Evolutionary conservation across 1,140 invertebrate species (phyloP).

Genomic region (Brachionus paranguensis): DNA sequence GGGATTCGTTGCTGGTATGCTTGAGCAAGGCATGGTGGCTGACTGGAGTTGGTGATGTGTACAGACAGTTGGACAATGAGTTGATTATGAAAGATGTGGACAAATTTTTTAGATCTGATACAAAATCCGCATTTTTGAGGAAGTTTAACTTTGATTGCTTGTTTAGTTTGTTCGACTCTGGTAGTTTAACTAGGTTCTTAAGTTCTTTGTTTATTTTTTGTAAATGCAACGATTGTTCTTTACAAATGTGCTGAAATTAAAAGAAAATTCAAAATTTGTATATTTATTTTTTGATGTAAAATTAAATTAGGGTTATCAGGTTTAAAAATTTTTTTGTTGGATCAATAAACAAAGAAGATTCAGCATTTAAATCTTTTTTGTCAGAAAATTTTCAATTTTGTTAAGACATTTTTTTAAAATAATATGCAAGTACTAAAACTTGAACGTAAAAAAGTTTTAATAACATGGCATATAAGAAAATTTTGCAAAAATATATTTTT

Average conservation of each 20-base stretch:
- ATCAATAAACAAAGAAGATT: too few relatives aligned
- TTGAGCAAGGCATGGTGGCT: not conserved
- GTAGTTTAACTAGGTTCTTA: not conserved
- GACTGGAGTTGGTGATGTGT: not conserved
- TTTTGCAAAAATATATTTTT: too few relatives aligned
- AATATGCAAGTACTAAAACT: too few relatives aligned
- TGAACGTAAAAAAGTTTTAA: too few relatives aligned
- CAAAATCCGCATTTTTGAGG: not conserved
- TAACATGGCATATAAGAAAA: too few relatives aligned
- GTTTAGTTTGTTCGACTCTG: not conserved
- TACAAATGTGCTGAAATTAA: not conserved
- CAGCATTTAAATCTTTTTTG: too few relatives aligned
- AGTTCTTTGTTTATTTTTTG: not conserved
- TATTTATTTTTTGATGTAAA: too few relatives aligned
- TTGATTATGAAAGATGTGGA: slow-evolving; percentile 24
- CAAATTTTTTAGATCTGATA: slow-evolving; percentile 16
- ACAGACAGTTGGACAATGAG: slow-evolving; percentile 22
- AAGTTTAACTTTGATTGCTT: slow-evolving; percentile 16
- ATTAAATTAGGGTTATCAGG: too few relatives aligned
- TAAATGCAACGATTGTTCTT: not conserved
- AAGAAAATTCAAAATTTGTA: not conserved
- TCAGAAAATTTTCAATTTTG: too few relatives aligned
- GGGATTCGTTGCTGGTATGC: not conserved
- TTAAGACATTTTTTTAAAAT: too few relatives aligned
- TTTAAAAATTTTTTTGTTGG: too few relatives aligned